phyloP scores from a whole-genome alignment of 2,797 vertebrate genomes.

The Silurus aristotelis region DNA sequence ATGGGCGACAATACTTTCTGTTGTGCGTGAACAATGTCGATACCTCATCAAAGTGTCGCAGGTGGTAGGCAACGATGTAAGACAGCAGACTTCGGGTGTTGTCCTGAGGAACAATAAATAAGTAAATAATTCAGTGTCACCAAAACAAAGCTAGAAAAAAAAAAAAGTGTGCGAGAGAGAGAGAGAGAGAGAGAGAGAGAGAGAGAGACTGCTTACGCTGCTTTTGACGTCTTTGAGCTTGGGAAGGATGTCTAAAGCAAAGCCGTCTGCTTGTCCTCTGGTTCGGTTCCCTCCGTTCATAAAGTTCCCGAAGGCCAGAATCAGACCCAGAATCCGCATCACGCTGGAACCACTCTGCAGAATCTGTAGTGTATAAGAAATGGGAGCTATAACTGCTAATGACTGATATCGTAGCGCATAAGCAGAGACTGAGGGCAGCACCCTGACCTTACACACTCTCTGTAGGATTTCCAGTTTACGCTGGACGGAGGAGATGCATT shows the following conservation, averaged over 20 bases:
- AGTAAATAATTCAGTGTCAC: not conserved
- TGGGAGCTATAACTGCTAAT: not conserved
- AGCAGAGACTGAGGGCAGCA: too few species aligned
- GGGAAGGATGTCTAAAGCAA: constrained; percentile 91
- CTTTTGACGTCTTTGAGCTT: constrained; percentile 98
- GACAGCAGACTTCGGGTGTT: constrained; percentile 88
- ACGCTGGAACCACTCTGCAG: constrained; percentile 83
- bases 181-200: too few species aligned
- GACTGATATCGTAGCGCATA: not conserved
- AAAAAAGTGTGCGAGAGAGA: not conserved
- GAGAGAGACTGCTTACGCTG: constrained; percentile 78
- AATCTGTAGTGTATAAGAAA: constrained; percentile 65
- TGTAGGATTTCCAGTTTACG: constrained; percentile 89
- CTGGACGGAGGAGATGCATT: constrained; percentile 85
- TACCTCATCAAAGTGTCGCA: constrained; percentile 94
- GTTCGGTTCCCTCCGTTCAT: constrained; percentile 98
- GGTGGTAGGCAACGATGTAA: constrained; percentile 93
- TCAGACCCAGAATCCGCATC: constrained; percentile 85
- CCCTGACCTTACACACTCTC: constrained; percentile 87
- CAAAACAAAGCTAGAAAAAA: not conserved
- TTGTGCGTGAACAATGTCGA: not conserved
- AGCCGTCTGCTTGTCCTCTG: constrained; percentile 93
- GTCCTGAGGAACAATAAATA: constrained; percentile 73
- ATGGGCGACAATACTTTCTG: not conserved
- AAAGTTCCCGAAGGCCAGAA: constrained; percentile 95